A percentile compares a stretch with the other conserved stretches of the same genome.
These are phyloP conservation scores for Heteronetta atricapilla DNA, from an alignment of 2,113 vertebrate genomes.

Conservation along the genomic window DNA sequence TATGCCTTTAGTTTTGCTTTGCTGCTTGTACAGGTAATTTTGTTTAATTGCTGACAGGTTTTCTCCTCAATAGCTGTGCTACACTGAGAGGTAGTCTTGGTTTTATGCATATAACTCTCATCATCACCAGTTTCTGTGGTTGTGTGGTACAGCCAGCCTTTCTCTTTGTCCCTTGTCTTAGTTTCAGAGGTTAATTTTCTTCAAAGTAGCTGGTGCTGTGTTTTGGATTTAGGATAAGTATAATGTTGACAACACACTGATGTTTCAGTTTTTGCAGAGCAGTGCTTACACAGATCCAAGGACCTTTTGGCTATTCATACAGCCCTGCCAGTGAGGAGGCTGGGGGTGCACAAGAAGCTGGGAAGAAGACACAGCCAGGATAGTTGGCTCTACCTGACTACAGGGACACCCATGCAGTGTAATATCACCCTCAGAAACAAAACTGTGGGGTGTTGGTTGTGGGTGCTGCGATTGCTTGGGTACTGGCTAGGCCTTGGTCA, in stretches of 20 bases:
- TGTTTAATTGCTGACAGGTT: conserved; percentile 22
- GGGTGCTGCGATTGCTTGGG: neutral
- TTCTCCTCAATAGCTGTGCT: neutral
- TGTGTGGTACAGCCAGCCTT: neutral
- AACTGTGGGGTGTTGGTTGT: neutral
- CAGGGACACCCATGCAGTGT: neutral
- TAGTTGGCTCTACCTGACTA: neutral
- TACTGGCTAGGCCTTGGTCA: neutral
- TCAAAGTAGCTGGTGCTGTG: neutral
- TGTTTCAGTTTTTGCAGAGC: neutral
- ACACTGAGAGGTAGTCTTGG: neutral
- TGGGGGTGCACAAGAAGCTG: neutral
- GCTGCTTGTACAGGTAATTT: neutral
- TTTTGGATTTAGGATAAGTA: neutral
- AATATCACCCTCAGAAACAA: neutral
- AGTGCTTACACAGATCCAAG: neutral
- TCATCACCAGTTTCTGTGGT: neutral
- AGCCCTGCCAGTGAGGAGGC: neutral
- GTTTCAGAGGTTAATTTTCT: neutral
- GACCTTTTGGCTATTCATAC: neutral
- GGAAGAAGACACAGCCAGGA: neutral
- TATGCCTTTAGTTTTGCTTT: conserved; percentile 18
- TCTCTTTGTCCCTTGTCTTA: neutral
- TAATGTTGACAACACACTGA: neutral
- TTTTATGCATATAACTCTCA: neutral